phyloP scores from a whole-genome alignment of 2,888 invertebrate genomes.

The Drosophila glabriapex region DNA sequence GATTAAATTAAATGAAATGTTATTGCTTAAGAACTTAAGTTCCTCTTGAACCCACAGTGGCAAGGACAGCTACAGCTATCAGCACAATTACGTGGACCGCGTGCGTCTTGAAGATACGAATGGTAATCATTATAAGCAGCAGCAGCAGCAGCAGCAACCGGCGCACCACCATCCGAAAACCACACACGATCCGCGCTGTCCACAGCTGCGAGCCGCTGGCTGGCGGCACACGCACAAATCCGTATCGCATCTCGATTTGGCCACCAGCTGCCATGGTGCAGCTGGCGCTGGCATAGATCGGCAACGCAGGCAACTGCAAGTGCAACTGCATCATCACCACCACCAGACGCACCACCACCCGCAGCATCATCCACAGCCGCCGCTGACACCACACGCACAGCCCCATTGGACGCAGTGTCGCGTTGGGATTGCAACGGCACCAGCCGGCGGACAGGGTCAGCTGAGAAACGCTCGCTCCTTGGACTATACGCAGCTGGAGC shows the following conservation, averaged over 20 bases:
- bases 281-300: conserved; percentile 81
- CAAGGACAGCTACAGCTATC: conserved; percentile 83
- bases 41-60: conserved; percentile 46
- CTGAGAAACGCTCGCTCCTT: conserved; percentile 84
- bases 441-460: conserved; percentile 59
- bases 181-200: conserved; percentile 71
- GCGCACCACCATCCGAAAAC: conserved; percentile 36
- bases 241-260: conserved; percentile 87
- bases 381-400: conserved; percentile 62
- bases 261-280: conserved; percentile 84
- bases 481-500: conserved; percentile 82
- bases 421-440: conserved; percentile 46
- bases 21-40: not conserved
- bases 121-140: conserved; percentile 49
- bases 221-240: conserved; percentile 85
- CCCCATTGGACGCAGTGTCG: conserved; percentile 81
- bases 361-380: conserved; percentile 40
- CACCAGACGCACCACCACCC: conserved; percentile 39
- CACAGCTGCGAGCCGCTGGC: conserved; percentile 83
- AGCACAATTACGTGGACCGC: conserved; percentile 85
- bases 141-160: conserved; percentile 26
- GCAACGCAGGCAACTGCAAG: conserved; percentile 32
- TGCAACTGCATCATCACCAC: conserved; percentile 36
- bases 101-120: conserved; percentile 83
- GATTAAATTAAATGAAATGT: not conserved